These are phyloP conservation scores for Siniperca scherzeri DNA, from an alignment of 2,797 vertebrate species.

Conservation along the genomic window DNA sequence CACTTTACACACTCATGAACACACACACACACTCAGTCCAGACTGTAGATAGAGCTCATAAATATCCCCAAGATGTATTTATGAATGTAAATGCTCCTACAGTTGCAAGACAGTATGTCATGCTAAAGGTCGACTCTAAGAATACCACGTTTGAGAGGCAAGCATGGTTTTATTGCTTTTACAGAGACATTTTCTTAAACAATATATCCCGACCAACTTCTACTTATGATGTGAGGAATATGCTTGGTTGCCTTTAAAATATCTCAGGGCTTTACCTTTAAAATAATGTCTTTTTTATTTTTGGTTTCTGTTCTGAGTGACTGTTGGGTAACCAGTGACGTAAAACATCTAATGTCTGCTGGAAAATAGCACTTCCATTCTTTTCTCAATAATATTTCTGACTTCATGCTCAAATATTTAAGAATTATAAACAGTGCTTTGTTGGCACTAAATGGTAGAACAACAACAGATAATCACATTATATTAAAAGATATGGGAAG, in stretches of 20 bases:
- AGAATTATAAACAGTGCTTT: not conserved
- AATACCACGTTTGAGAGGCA: conserved; percentile 39
- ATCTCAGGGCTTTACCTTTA: not conserved
- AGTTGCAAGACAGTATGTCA: conserved; percentile 28
- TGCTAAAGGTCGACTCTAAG: conserved; percentile 50
- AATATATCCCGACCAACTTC: not conserved
- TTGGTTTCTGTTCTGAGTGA: not conserved
- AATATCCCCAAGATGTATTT: conserved; percentile 26
- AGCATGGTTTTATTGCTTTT: conserved; percentile 4
- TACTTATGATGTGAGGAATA: not conserved
- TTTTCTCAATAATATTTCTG: not conserved
- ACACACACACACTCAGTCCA: conserved; percentile 23
- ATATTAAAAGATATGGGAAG: not conserved
- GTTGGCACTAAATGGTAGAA: not conserved
- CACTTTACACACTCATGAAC: conserved; percentile 21
- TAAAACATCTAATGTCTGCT: not conserved
- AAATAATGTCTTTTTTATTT: not conserved
- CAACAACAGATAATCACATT: not conserved
- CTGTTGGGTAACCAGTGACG: not conserved
- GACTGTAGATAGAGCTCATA: conserved; percentile 16
- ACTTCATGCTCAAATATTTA: conserved; percentile 18
- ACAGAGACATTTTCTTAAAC: conserved; percentile 4
- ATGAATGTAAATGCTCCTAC: conserved; percentile 38
- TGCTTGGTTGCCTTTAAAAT: not conserved
- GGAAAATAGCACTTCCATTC: not conserved